These are phyloP conservation scores for Myripristis jacobus DNA, from an alignment of 2,797 vertebrate genomes.

Conservation along the genomic window DNA sequence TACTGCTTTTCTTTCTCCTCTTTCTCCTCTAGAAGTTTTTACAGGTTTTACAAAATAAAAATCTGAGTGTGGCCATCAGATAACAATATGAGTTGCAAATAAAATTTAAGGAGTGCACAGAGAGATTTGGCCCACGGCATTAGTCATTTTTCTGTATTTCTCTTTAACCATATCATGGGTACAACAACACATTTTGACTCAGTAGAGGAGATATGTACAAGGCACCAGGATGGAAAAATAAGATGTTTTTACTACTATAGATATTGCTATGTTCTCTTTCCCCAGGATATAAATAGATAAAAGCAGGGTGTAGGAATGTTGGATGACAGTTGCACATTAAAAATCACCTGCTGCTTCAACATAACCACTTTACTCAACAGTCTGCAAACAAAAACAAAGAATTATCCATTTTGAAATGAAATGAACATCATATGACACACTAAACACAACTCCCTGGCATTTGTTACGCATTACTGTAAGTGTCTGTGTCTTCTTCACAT, in stretches of 20 bases:
- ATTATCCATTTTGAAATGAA: not conserved
- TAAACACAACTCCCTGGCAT: not conserved
- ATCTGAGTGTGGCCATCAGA: constrained; percentile 37
- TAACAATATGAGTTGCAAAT: constrained; percentile 61
- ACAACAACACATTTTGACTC: constrained; percentile 20
- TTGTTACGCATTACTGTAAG: not conserved
- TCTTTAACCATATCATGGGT: constrained; percentile 24
- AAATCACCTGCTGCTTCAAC: not conserved
- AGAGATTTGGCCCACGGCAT: not conserved
- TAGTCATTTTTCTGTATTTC: constrained; percentile 24
- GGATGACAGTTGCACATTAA: not conserved
- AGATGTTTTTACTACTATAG: not conserved
- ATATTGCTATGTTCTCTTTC: no score
- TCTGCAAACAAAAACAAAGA: no score
- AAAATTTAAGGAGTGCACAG: constrained; percentile 62
- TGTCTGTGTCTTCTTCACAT: not conserved
- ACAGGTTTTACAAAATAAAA: constrained; percentile 20
- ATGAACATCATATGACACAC: not conserved
- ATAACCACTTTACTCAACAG: not conserved
- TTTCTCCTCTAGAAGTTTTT: constrained; percentile 42
- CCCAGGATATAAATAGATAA: not conserved
- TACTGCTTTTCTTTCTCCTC: constrained; percentile 34
- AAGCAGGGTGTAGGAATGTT: constrained; percentile 23
- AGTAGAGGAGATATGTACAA: not conserved
- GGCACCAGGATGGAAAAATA: constrained; percentile 15